Percentiles rank a stretch among this genome's conserved stretches.
These are phyloP conservation scores for Steatocranus sp. DNA, from an alignment of 2,797 vertebrate species.

Conservation along the genomic window DNA sequence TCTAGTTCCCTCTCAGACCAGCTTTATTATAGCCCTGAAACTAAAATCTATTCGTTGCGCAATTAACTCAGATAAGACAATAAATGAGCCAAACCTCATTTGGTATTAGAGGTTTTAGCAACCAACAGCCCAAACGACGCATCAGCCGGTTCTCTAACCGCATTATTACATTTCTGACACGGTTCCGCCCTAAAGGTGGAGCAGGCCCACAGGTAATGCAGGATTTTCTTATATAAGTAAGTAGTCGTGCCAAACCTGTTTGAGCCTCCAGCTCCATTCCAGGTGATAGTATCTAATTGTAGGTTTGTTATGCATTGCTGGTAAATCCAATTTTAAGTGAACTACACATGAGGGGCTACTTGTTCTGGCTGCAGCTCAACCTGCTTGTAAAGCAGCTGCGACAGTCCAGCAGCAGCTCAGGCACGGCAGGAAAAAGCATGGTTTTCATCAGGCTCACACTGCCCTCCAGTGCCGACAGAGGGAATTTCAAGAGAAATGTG, in stretches of 20 bases:
- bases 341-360: neutral
- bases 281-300: neutral
- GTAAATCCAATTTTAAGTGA: neutral
- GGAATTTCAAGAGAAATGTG: neutral
- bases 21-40: neutral
- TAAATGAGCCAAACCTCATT: neutral
- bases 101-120: neutral
- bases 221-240: neutral
- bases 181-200: neutral
- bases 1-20: neutral
- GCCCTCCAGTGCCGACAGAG: conserved; percentile 56
- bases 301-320: neutral
- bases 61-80: neutral
- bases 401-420: neutral
- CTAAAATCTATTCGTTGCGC: neutral
- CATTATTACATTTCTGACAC: neutral
- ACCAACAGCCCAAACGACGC: rapidly evolving
- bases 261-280: neutral
- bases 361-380: neutral
- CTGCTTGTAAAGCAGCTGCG: neutral
- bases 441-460: conserved; percentile 46
- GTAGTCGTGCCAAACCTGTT: neutral
- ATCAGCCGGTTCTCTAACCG: neutral
- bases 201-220: neutral
- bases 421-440: neutral